These are phyloP conservation scores for Autographa pulchrina DNA, from an alignment of 2,888 invertebrate genomes.

Conservation along the genomic window DNA sequence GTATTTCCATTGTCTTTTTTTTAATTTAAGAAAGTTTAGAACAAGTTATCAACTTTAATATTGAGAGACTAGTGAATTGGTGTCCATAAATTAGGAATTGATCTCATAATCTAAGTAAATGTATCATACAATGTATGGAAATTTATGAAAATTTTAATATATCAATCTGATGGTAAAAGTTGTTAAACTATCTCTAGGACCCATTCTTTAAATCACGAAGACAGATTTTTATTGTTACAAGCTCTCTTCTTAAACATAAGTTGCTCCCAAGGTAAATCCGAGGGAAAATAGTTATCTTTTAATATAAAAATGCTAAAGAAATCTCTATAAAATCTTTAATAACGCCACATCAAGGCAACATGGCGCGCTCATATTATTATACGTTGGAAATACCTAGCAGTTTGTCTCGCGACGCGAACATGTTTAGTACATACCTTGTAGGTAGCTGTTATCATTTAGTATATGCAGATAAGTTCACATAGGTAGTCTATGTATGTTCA, in stretches of 20 bases:
- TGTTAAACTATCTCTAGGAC: neutral
- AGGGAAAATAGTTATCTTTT: neutral
- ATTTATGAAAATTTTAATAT: neutral
- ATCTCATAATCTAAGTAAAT: constrained; percentile 4
- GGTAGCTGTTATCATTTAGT: constrained; percentile 38
- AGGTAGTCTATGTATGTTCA: constrained; percentile 56
- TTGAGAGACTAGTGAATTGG: neutral
- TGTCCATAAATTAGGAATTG: constrained; percentile 1
- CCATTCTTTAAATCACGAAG: neutral
- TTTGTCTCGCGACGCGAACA: constrained; percentile 20
- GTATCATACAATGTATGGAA: neutral
- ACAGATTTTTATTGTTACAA: neutral
- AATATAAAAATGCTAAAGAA: constrained; percentile 5
- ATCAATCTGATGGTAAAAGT: neutral
- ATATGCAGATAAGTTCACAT: constrained; percentile 73
- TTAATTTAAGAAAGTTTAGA: constrained; percentile 1
- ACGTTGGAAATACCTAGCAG: constrained; percentile 5
- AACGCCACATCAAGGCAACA: constrained; percentile 4
- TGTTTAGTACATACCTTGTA: constrained; percentile 26
- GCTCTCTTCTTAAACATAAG: constrained; percentile 3
- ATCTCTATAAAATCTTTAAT: constrained; percentile 1
- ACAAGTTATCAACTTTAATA: neutral
- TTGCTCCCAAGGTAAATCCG: constrained; percentile 2
- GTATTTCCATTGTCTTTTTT: constrained; percentile 26
- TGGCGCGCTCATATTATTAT: neutral